Evolutionary conservation across 2,797 vertebrate genomes (phyloP).

Genomic region (Hipposideros larvatus): DNA sequence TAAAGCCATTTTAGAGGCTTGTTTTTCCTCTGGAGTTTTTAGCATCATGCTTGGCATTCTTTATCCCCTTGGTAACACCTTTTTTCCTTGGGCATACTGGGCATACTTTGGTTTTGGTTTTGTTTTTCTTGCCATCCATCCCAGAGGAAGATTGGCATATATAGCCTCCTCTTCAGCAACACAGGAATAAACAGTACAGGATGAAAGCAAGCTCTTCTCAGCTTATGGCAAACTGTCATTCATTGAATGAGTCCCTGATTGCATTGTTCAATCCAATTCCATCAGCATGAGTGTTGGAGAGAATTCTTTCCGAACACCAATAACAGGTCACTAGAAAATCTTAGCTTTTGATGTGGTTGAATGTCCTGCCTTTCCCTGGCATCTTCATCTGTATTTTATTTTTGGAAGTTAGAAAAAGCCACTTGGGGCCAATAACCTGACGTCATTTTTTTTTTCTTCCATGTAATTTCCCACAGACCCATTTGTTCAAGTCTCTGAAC

Average conservation of each 20-base stretch:
- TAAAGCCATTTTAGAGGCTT: background rate
- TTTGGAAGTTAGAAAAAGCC: constrained; percentile 26
- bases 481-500: background rate
- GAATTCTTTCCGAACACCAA: background rate
- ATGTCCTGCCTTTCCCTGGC: background rate
- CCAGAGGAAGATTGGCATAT: background rate
- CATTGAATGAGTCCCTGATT: background rate
- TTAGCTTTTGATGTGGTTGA: background rate
- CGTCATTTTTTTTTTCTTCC: background rate
- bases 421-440: background rate
- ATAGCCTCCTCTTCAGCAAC: background rate
- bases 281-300: background rate
- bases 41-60: background rate
- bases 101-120: background rate
- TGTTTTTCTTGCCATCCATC: background rate
- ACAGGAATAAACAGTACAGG: background rate
- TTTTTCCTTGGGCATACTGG: background rate
- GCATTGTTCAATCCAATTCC: background rate
- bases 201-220: background rate
- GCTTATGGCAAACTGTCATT: background rate
- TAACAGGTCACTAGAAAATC: background rate
- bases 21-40: background rate
- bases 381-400: constrained; percentile 37
- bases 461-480: background rate
- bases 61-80: background rate